Conservation (phyloP, 2,888 invertebrate genomes). For the Leptopilina drosophilae region DNA sequence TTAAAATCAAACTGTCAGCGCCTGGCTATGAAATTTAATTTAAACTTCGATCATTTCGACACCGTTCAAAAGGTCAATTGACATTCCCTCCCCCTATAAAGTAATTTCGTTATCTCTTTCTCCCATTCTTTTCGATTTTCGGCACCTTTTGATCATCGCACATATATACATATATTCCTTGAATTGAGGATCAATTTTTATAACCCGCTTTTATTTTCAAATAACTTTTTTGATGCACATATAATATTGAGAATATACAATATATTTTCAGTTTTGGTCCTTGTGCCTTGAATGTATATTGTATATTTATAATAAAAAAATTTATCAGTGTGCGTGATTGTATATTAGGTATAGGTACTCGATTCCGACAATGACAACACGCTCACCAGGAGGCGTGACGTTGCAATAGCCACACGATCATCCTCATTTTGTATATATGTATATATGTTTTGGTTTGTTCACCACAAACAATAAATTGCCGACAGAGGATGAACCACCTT, state of each 20-base stretch:
- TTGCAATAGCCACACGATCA: conserved; percentile 60
- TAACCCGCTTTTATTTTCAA: conserved; percentile 45
- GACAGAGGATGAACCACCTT: conserved; percentile 66
- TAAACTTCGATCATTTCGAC: conserved; percentile 18
- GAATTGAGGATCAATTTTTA: conserved; percentile 62
- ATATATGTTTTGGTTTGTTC: no score
- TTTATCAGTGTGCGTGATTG: conserved; percentile 57
- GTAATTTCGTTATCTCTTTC: conserved; percentile 34
- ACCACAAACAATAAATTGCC: conserved; percentile 60
- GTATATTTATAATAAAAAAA: background rate
- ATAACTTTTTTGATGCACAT: conserved; percentile 19
- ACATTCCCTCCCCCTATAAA: background rate
- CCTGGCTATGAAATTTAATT: background rate
- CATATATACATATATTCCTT: conserved; percentile 45
- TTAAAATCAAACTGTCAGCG: no score
- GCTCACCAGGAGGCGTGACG: conserved; percentile 74
- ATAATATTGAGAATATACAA: conserved; percentile 22
- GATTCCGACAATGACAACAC: conserved; percentile 74
- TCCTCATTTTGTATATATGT: conserved; percentile 51
- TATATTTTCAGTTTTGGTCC: background rate
- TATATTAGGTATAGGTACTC: conserved; percentile 62
- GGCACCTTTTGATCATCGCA: conserved; percentile 60
- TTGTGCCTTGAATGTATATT: background rate
- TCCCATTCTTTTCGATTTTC: conserved; percentile 55
- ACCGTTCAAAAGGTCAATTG: background rate